These are phyloP conservation scores for Morus bassanus DNA, from an alignment of 2,797 vertebrate species.

Conservation along the genomic window DNA sequence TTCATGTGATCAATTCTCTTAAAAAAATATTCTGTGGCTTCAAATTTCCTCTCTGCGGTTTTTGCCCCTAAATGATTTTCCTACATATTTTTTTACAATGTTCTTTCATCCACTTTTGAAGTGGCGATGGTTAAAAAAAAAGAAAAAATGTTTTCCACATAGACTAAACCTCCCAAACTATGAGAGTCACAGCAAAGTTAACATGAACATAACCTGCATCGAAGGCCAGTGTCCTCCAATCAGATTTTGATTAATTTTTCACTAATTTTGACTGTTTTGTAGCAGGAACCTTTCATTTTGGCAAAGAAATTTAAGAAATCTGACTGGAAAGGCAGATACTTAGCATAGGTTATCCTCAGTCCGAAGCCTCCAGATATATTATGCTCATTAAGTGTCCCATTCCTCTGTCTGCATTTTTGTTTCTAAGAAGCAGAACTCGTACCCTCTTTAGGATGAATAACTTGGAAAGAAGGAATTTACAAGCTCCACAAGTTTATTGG, in stretches of 20 bases:
- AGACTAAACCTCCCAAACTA: background rate
- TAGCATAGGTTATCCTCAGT: background rate
- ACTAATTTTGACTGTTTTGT: background rate
- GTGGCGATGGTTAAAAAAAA: background rate
- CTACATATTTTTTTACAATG: background rate
- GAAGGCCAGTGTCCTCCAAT: background rate
- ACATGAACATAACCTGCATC: background rate
- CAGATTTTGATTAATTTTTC: background rate
- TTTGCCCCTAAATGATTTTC: slow-evolving; percentile 17
- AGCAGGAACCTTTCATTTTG: background rate
- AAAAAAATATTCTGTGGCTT: slow-evolving; percentile 18
- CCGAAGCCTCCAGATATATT: slow-evolving; percentile 41
- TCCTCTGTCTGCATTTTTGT: slow-evolving; percentile 62
- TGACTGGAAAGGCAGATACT: slow-evolving; percentile 23
- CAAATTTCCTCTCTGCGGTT: slow-evolving; percentile 27
- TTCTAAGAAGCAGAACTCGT: slow-evolving; percentile 35
- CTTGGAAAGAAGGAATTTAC: slow-evolving; percentile 65
- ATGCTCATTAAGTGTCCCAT: slow-evolving; percentile 48
- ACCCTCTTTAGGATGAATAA: slow-evolving; percentile 58
- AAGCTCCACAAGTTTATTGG: slow-evolving; percentile 61
- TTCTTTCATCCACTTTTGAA: slow-evolving; percentile 47
- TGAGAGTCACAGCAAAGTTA: background rate
- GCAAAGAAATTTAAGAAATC: background rate
- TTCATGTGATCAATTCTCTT: slow-evolving; percentile 4
- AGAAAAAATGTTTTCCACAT: background rate